These are phyloP conservation scores for Neolamprologus hecqui DNA, from an alignment of 2,113 vertebrate genomes.

Conservation along the genomic window DNA sequence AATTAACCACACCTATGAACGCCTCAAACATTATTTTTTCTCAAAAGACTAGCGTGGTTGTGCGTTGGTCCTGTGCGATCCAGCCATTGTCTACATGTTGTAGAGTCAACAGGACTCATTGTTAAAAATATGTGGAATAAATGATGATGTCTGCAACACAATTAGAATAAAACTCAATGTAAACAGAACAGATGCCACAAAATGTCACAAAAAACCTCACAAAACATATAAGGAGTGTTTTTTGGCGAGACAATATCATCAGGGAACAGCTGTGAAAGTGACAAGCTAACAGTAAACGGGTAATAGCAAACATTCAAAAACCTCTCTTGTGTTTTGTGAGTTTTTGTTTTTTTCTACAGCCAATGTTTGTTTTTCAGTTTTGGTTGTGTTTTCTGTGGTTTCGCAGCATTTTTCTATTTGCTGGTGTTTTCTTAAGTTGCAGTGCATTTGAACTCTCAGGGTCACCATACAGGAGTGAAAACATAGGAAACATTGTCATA, in stretches of 20 bases:
- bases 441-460: neutral
- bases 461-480: neutral
- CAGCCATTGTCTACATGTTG: neutral
- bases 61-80: neutral
- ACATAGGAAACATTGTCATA: neutral
- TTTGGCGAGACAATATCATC: neutral
- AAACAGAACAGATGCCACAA: neutral
- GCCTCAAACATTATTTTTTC: neutral
- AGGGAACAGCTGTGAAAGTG: neutral
- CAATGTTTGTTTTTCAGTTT: neutral
- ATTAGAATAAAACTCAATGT: neutral
- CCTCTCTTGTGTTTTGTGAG: neutral
- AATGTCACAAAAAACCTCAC: neutral
- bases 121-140: neutral
- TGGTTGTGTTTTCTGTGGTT: neutral
- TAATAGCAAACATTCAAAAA: neutral
- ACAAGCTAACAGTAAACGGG: neutral
- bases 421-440: neutral
- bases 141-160: neutral
- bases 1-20: neutral
- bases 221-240: neutral
- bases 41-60: neutral
- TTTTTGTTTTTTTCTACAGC: neutral
- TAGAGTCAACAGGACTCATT: neutral
- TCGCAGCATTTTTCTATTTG: neutral